These are phyloP conservation scores for Stichodactyla mertensii DNA, from an alignment of 64 coral and sea anemone genomes.

Conservation along the genomic window DNA sequence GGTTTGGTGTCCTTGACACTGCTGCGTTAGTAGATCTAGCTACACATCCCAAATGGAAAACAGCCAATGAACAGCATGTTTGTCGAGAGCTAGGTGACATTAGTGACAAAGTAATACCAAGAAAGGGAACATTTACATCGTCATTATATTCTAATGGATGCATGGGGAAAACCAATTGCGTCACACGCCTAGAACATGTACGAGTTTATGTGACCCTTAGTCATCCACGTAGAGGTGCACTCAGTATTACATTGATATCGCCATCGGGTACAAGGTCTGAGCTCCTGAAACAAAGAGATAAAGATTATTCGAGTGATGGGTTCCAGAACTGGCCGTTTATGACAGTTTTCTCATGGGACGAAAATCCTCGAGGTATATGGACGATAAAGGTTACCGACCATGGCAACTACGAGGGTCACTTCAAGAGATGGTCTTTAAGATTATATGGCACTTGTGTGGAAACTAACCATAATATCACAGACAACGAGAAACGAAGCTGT, in stretches of 20 bases:
- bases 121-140: slow-evolving; percentile 44
- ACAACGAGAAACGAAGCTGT: not conserved
- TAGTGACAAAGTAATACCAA: slow-evolving; percentile 46
- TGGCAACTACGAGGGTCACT: slow-evolving; percentile 34
- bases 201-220: slow-evolving; percentile 69
- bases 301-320: slow-evolving; percentile 65
- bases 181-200: slow-evolving; percentile 89
- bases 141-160: slow-evolving; percentile 66
- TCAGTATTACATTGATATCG: slow-evolving; percentile 78
- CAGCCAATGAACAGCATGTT: slow-evolving; percentile 75
- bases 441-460: slow-evolving; percentile 72
- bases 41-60: slow-evolving; percentile 46
- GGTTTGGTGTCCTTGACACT: slow-evolving; percentile 87
- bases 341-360: slow-evolving; percentile 95
- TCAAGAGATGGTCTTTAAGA: slow-evolving; percentile 81
- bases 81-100: slow-evolving; percentile 62
- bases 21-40: slow-evolving; percentile 70
- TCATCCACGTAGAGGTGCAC: slow-evolving; percentile 69
- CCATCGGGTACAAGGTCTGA: slow-evolving; percentile 86
- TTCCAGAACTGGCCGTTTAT: slow-evolving; percentile 97
- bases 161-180: slow-evolving; percentile 31
- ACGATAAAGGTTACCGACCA: slow-evolving; percentile 66
- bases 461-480: slow-evolving; percentile 37
- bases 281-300: slow-evolving; percentile 61
- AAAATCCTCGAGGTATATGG: slow-evolving; percentile 79